Base-by-base conservation (phyloP, 2,797 vertebrate genomes). In the Loris lydekkerianus region DNA sequence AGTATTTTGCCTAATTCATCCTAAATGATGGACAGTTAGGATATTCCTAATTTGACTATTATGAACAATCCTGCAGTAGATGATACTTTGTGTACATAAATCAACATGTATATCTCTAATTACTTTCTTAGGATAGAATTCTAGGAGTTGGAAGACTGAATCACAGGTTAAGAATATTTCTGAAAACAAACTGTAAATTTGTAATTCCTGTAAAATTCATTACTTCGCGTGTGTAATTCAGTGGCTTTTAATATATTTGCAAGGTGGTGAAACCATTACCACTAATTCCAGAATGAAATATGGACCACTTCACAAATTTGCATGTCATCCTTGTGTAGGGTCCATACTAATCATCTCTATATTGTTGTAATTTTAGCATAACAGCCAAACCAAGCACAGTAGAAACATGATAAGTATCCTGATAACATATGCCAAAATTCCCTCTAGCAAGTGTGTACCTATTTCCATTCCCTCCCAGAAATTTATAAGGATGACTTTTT, bases 321-420 rank as follows among this genome's bases (percentile, higher is more conserved):
- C 20, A 23, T 86, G 70, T 82, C n/a, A 85, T 81, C 7, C 15
- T 83, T 89, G 15, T 93, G 11, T 23, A 61, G n/a, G n/a, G n/a
- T 25, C 49, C 58, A 60, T 67, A 61, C 31, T 82, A 91, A 93
- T 82, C 29, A n/a, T 73, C 40, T 93, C 84, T 61, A 9, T 60
- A 92, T 89, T n/a, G 61, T 92, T 93, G 43, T 37, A 81, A 18
- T 92, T 82, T 96, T 72, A 81, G 80, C 90, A 61, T 94, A 37
- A 91, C 31, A 65, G 31, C 77, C 67, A 56, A 93, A 89, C n/a
- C 49, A 80, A 94, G 65, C 63, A 89, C 49, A 67, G 37, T 34
- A 72, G 60, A 37, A 90, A 94, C 53, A 88, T 76, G 93, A 93
- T 81, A 37, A 91, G 53, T 95, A 89, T 93, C 37, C 53, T 93